phyloP scores from a whole-genome alignment of 1,140 invertebrate genomes.

The Lethocerus indicus region DNA sequence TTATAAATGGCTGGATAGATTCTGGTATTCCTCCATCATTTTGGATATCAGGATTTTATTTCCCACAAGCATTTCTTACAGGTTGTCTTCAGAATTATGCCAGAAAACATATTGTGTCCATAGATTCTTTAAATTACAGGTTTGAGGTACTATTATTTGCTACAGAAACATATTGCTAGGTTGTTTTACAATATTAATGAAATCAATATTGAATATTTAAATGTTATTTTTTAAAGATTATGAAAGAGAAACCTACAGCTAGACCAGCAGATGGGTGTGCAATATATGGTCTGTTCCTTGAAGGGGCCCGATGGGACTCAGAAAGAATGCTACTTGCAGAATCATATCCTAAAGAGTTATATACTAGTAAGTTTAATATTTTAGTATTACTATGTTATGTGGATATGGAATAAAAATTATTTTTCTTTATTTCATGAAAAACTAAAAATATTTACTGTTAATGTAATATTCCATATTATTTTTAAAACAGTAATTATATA shows the following conservation, averaged over 20 bases:
- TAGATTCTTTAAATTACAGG: conserved; percentile 55
- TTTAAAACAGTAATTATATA: background rate
- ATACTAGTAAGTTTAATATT: conserved; percentile 29
- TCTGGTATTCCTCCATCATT: conserved; percentile 51
- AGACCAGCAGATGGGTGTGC: conserved; percentile 46
- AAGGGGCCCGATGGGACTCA: conserved; percentile 51
- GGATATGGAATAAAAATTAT: background rate
- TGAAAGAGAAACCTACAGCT: conserved; percentile 25
- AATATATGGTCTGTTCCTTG: conserved; percentile 52
- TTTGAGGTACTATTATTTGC: conserved; percentile 53
- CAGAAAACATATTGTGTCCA: conserved; percentile 52
- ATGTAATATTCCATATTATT: too few species aligned
- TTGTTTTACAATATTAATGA: too few species aligned
- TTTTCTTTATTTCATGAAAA: background rate
- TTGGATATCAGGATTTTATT: conserved; percentile 77
- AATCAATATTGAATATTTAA: background rate
- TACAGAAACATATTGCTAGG: too few species aligned
- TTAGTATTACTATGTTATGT: background rate
- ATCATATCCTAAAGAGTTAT: conserved; percentile 41
- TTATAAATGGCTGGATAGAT: conserved; percentile 47
- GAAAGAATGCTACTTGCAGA: conserved; percentile 31
- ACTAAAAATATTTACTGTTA: background rate
- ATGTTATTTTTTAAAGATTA: conserved; percentile 24
- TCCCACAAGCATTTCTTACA: conserved; percentile 71
- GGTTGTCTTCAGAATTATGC: conserved; percentile 70